Conservation (phyloP, 2,888 invertebrate genomes). For the Dryobotodes eremita region DNA sequence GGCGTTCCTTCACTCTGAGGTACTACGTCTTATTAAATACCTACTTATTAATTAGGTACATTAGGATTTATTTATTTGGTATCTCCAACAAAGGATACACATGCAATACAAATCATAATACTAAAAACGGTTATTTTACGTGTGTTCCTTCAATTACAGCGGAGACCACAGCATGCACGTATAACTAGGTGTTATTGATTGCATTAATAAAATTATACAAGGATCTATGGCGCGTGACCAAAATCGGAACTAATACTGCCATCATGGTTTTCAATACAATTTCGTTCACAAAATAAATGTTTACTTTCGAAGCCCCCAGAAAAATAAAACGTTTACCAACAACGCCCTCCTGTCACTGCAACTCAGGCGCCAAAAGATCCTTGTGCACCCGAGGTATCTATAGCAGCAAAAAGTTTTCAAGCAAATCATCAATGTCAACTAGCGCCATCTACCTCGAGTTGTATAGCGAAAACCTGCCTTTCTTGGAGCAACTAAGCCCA, state of each 20-base stretch:
- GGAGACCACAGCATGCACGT: too few species aligned
- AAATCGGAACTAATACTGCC: background rate
- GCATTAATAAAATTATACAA: too few species aligned
- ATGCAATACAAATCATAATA: too few species aligned
- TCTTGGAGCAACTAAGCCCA: background rate
- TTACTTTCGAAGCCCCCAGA: background rate
- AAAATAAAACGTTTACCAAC: background rate
- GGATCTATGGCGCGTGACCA: too few species aligned
- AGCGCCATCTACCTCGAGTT: slow-evolving; percentile 1
- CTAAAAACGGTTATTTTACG: too few species aligned
- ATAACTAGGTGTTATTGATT: too few species aligned
- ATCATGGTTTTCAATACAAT: background rate
- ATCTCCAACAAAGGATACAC: too few species aligned
- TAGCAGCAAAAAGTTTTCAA: background rate
- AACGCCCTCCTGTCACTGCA: background rate
- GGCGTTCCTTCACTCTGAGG: background rate
- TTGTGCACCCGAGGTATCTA: background rate
- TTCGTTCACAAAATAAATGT: background rate
- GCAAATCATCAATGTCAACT: background rate
- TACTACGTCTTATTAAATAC: background rate
- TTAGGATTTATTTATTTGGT: too few species aligned
- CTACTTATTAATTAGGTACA: too few species aligned
- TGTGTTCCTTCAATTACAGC: too few species aligned
- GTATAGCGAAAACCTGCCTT: background rate
- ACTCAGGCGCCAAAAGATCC: background rate